Evolutionary conservation across 2,113 vertebrate genomes (phyloP).

Genomic region (Amblyopsis rosae): DNA sequence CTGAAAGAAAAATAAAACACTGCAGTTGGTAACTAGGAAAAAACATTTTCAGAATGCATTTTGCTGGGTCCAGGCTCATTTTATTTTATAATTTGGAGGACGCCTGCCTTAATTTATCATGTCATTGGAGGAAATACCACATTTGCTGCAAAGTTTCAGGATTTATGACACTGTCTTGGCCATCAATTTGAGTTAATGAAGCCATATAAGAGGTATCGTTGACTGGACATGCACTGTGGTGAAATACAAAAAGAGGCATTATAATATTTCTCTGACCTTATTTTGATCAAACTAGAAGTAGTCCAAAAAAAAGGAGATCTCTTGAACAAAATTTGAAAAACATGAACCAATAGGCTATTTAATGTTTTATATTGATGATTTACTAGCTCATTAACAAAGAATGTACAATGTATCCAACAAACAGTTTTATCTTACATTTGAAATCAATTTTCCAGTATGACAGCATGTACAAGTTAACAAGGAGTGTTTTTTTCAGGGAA

Average conservation of each 20-base stretch:
- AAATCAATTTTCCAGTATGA: background rate
- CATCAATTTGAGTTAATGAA: background rate
- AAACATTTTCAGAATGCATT: slow-evolving; percentile 18
- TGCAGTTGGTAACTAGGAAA: background rate
- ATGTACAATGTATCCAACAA: background rate
- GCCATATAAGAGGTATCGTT: slow-evolving; percentile 5
- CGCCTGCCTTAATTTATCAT: slow-evolving; percentile 9
- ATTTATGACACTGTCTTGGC: slow-evolving; percentile 8
- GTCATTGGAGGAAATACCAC: slow-evolving; percentile 11
- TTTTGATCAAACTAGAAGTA: background rate
- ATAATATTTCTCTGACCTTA: background rate
- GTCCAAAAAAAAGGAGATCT: too few species aligned
- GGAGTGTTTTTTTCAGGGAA: background rate
- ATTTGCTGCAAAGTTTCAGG: background rate
- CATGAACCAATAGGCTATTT: too few species aligned
- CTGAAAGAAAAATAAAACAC: slow-evolving; percentile 28
- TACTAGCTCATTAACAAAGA: too few species aligned
- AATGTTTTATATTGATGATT: too few species aligned
- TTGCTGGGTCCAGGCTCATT: slow-evolving; percentile 24
- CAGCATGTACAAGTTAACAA: background rate
- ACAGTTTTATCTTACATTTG: background rate
- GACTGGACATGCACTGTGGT: background rate
- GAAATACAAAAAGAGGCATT: background rate
- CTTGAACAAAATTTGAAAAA: too few species aligned
- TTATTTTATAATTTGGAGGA: slow-evolving; percentile 32